phyloP scores from a whole-genome alignment of 2,797 vertebrate genomes.

The Myripristis jacobus region DNA sequence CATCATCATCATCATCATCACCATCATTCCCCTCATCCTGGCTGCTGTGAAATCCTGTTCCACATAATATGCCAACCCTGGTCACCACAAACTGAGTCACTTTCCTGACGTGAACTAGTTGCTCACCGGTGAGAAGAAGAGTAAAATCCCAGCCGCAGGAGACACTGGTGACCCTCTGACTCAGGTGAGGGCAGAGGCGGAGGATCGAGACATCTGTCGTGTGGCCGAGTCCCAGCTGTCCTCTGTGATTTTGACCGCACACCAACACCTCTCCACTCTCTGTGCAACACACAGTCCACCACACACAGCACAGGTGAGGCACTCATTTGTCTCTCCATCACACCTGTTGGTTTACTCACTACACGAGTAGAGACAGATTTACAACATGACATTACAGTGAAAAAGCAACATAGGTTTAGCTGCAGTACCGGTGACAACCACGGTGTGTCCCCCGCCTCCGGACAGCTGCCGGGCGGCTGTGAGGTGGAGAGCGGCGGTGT shows the following conservation, averaged over 20 bases:
- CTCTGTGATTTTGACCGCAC: constrained; percentile 92
- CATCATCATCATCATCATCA: too few species aligned
- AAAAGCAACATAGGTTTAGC: neutral
- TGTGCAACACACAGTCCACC: constrained; percentile 60
- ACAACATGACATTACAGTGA: too few species aligned
- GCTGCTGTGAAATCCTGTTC: too few species aligned
- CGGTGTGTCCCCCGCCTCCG: constrained; percentile 93
- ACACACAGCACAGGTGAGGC: neutral
- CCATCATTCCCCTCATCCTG: too few species aligned
- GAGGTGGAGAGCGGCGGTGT: constrained; percentile 63
- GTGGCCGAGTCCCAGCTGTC: constrained; percentile 91
- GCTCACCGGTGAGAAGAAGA: constrained; percentile 88
- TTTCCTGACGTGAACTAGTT: neutral
- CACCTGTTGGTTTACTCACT: neutral
- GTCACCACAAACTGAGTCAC: too few species aligned
- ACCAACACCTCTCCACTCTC: constrained; percentile 87
- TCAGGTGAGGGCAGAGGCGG: constrained; percentile 80
- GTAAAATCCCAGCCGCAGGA: constrained; percentile 97
- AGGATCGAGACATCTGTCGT: constrained; percentile 81
- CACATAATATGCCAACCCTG: too few species aligned
- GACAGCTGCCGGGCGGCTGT: constrained; percentile 71
- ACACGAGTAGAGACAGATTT: neutral
- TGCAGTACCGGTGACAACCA: constrained; percentile 85
- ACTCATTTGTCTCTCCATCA: neutral
- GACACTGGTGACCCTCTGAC: constrained; percentile 81